A percentile compares a stretch with the other conserved stretches of the same genome.
Evolutionary conservation across 2,797 vertebrate species (phyloP).

Genomic region (Emydoidea blandingii): DNA sequence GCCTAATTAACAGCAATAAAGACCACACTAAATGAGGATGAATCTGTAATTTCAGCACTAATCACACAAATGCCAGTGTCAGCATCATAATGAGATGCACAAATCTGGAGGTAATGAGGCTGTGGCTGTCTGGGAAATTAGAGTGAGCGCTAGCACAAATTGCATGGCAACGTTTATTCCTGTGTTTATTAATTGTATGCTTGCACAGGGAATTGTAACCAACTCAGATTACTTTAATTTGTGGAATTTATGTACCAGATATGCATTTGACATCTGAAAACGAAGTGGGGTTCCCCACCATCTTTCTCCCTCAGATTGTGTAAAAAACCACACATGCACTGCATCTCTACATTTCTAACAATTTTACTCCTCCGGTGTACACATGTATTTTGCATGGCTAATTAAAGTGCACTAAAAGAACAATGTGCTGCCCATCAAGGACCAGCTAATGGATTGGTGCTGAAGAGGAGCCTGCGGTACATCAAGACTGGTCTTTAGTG

Average conservation of each 20-base stretch:
- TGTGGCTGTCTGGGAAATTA: slow-evolving; percentile 66
- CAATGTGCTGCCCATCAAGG: neutral
- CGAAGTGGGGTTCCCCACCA: neutral
- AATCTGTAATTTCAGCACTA: slow-evolving; percentile 76
- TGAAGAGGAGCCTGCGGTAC: accelerated
- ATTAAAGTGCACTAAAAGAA: neutral
- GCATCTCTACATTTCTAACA: neutral
- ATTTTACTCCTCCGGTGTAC: neutral
- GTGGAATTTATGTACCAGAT: slow-evolving; percentile 27
- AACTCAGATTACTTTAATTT: slow-evolving; percentile 58
- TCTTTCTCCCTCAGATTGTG: neutral
- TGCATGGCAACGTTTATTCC: slow-evolving; percentile 67
- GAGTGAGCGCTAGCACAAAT: slow-evolving; percentile 69
- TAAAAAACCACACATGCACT: neutral
- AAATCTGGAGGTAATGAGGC: slow-evolving; percentile 79
- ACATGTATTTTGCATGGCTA: neutral
- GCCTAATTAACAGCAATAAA: slow-evolving; percentile 82
- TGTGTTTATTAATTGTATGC: slow-evolving; percentile 72
- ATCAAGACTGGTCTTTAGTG: neutral
- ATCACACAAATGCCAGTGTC: slow-evolving; percentile 71
- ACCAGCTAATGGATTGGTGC: neutral
- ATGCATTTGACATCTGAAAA: slow-evolving; percentile 21
- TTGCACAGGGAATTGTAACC: slow-evolving; percentile 56
- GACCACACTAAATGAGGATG: slow-evolving; percentile 74
- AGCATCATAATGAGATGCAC: slow-evolving; percentile 76